Percentiles rank a stretch among this genome's conserved stretches.
Evolutionary conservation across 2,888 invertebrate species (phyloP).

Genomic region (Cataglyphis albicans): DNA sequence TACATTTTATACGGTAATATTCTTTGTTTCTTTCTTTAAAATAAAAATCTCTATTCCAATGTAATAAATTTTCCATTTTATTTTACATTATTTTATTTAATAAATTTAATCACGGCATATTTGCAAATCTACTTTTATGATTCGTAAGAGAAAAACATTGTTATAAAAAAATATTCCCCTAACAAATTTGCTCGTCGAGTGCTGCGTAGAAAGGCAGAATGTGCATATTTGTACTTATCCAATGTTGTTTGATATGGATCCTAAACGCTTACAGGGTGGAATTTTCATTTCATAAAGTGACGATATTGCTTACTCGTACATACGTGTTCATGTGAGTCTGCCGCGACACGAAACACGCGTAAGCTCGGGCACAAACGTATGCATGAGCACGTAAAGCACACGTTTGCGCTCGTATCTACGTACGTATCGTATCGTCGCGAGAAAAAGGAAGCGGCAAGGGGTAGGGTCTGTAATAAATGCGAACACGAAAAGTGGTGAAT

Average conservation of each 20-base stretch:
- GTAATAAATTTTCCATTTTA: too few relatives aligned
- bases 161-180: neutral
- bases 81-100: too few relatives aligned
- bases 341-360: slow-evolving; percentile 25
- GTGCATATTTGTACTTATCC: neutral
- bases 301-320: slow-evolving; percentile 41
- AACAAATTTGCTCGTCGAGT: neutral
- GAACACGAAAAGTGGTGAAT: slow-evolving; percentile 45
- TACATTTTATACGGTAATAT: too few relatives aligned
- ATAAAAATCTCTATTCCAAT: too few relatives aligned
- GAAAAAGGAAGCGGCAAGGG: neutral
- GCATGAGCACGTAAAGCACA: slow-evolving; percentile 38
- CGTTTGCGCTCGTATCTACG: slow-evolving; percentile 19
- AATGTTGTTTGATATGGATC: neutral
- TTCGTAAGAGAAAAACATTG: neutral
- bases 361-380: slow-evolving; percentile 31
- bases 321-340: slow-evolving; percentile 3
- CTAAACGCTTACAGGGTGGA: neutral
- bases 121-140: neutral
- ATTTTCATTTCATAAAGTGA: slow-evolving; percentile 46
- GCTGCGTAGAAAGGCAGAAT: neutral
- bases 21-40: too few relatives aligned
- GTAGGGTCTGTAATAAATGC: slow-evolving; percentile 44
- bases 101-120: neutral
- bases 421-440: slow-evolving; percentile 28